Base-by-base conservation (phyloP, 2,888 invertebrate species). In the Nebria brevicollis region DNA sequence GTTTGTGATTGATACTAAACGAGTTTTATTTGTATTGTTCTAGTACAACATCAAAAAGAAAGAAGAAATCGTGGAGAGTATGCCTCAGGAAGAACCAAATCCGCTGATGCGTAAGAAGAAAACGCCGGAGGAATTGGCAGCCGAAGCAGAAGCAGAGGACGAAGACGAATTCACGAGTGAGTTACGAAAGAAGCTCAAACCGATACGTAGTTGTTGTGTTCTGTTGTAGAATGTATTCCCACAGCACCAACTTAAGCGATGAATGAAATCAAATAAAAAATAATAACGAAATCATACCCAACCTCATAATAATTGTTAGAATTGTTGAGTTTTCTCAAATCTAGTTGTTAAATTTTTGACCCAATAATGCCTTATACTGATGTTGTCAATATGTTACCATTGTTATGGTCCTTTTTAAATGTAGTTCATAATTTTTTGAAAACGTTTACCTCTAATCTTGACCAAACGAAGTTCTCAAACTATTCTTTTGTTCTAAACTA, bases 31-130 rank as follows among this genome's bases (percentile, higher is more conserved):
- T 25, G 25, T 70, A 70, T 84, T 84, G 77, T 87, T 94, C 54
- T 93, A 98, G 98, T 99, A 99, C 91, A 98, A 98, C 91, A 98
- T 99, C 91, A 97, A 97, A 90, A 99, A 99, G 93, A 97, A 97
- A 89, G 98, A 98, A 89, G 98, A 98, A 90, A 93, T 96, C 86
- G 94, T 96, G 87, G 95, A 95, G 87, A 94, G 94, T 87, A 93
- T 94, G 88, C 95, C 94, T 84, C 93, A 94, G 86, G 96, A 96
- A 90, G 96, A 96, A 85, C 96, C 96, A 87, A 97, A 97, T 90
- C 97, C 97, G 79, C 92, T 98, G 87, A 98, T 98, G 95, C 95
- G 98, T 90, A 98, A 97, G 93, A 98, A 98, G 92, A 99, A 99
- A 91, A 98, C 98, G 83, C 98, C 98, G 0, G 98, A 98, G 89